Conservation (phyloP, 1,140 invertebrate genomes). For the Panagrolaimus sp. region DNA sequence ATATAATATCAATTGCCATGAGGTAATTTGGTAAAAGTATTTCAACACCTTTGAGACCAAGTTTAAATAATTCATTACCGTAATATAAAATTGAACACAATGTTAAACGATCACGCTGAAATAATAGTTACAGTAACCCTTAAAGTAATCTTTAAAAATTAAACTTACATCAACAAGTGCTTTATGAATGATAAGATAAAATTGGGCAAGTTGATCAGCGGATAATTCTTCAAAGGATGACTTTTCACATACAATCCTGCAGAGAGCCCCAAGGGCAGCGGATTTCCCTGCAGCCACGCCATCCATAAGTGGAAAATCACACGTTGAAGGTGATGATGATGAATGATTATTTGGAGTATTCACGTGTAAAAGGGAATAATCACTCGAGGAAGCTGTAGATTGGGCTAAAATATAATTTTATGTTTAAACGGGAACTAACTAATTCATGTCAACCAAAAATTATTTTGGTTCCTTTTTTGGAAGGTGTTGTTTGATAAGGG, state of each 20-base stretch:
- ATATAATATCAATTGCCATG: slow-evolving; percentile 77
- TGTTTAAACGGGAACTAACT: background rate
- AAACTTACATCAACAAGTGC: slow-evolving; percentile 72
- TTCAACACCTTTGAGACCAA: slow-evolving; percentile 86
- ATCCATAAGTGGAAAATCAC: slow-evolving; percentile 40
- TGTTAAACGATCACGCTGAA: slow-evolving; percentile 51
- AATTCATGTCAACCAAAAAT: background rate
- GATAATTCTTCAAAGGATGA: slow-evolving; percentile 90
- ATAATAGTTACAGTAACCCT: slow-evolving; percentile 58
- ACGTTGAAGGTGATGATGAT: background rate
- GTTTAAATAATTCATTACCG: slow-evolving; percentile 69
- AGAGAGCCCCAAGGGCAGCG: slow-evolving; percentile 86
- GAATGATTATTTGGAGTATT: background rate
- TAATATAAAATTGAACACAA: slow-evolving; percentile 57
- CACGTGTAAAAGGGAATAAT: background rate
- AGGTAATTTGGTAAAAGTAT: slow-evolving; percentile 82
- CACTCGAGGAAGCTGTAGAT: slow-evolving; percentile 23
- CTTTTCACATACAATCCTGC: slow-evolving; percentile 89
- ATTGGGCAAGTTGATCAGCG: slow-evolving; percentile 84
- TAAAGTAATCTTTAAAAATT: slow-evolving; percentile 50
- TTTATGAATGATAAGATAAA: slow-evolving; percentile 83
- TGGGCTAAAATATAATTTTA: slow-evolving; percentile 8
- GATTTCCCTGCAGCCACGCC: slow-evolving; percentile 71
- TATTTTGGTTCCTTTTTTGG: no score
- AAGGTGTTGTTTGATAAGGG: no score